Conservation (phyloP, 2,113 vertebrate species). For the Brachionichthys hirsutus region DNA sequence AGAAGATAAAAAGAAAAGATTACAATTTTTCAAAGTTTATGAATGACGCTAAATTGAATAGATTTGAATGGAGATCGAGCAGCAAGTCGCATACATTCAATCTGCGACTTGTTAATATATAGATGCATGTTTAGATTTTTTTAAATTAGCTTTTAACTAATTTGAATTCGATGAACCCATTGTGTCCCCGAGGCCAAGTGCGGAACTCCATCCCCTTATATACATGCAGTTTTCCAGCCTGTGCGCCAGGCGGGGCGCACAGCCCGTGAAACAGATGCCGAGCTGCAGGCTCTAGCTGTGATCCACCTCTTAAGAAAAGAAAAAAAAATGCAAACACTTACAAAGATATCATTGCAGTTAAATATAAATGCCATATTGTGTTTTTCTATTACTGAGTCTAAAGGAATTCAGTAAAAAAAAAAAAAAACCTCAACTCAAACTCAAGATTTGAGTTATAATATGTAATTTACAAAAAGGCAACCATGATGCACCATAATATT, state of each 20-base stretch:
- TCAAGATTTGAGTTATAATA: neutral
- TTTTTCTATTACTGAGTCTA: no score
- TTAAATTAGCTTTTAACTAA: no score
- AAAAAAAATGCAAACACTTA: no score
- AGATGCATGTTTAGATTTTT: no score
- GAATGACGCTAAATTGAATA: neutral
- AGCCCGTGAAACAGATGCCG: neutral
- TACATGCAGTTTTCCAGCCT: slow-evolving; percentile 42
- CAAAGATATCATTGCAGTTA: no score
- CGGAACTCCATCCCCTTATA: neutral
- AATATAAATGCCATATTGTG: no score
- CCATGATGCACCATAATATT: neutral
- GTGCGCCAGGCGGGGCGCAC: slow-evolving; percentile 63
- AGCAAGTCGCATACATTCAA: neutral
- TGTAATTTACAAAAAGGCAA: neutral
- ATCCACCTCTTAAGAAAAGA: no score
- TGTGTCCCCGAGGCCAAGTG: neutral
- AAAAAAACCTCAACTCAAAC: no score
- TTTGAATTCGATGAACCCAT: neutral
- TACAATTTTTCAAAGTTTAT: neutral
- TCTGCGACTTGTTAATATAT: no score
- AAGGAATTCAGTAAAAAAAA: no score
- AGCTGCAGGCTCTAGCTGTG: neutral
- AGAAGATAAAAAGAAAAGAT: no score
- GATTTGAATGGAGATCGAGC: neutral